These are phyloP conservation scores for Ophthalmolycus amberensis DNA, from an alignment of 2,113 vertebrate species.

Conservation along the genomic window DNA sequence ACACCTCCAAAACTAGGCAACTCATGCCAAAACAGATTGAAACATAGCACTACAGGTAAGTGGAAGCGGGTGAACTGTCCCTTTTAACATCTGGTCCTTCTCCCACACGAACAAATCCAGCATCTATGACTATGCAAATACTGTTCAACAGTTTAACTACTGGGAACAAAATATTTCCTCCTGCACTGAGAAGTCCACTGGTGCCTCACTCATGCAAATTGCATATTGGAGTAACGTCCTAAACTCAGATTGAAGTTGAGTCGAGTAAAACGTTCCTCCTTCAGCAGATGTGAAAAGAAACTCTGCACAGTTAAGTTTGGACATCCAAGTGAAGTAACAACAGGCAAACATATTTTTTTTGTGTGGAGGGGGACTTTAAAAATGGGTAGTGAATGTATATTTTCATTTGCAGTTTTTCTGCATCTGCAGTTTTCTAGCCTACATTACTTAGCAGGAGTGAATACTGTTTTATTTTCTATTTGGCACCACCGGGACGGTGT, in stretches of 20 bases:
- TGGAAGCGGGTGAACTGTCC: too few relatives aligned
- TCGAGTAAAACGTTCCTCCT: neutral
- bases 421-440: neutral
- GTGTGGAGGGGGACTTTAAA: neutral
- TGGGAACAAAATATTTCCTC: neutral
- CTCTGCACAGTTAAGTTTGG: neutral
- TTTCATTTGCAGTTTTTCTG: neutral
- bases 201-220: neutral
- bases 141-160: neutral
- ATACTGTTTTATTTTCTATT: neutral
- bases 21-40: too few relatives aligned
- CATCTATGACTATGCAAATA: neutral
- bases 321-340: neutral
- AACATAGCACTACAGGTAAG: neutral
- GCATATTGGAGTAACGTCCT: neutral
- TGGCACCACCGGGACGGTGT: too few relatives aligned
- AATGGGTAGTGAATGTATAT: neutral
- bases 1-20: too few relatives aligned
- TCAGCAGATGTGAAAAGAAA: neutral
- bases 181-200: neutral
- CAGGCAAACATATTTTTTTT: neutral
- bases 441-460: neutral
- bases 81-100: neutral
- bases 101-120: neutral
- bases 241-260: neutral